Evolutionary conservation across 2,888 invertebrate genomes (phyloP), one percentile per base, ranked within the genome.

Genomic region (Rhyacophila evoluta): DNA sequence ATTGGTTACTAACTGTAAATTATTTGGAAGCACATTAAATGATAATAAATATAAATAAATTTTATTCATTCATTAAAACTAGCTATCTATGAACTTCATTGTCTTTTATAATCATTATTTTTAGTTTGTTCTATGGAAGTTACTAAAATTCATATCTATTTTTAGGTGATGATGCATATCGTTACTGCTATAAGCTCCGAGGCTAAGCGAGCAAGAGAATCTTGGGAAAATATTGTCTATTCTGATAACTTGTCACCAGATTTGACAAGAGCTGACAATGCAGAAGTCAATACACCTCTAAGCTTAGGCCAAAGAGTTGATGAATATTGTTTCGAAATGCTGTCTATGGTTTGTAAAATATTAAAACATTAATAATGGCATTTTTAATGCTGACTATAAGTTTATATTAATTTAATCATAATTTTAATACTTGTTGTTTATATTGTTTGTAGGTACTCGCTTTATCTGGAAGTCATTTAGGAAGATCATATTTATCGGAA

Each of bases 241-340:
- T 89, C 90, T 0, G 87, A 84, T 1, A 81, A 81, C 37, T 25
- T 69, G 6, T 80, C 68, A 19, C 80, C 82, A 74, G 83, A 88
- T 27, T 86, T 87, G 83, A 86, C 86, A 0, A 87, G 87, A 67
- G 84, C 86, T 3, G 83, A 85, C 38, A 84, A 86, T 78, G 81
- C 86, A 82, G 77, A 83, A 84, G 15, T 85, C 84, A 81, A 87
- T 83, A 28, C 84, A 84, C 1, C 83, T 83, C 84, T 0, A 84
- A 84, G 83, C 86, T 82, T 83, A 87, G 72, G 83, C 86, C n/a
- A 86, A 86, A 36, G 87, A 86, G 79, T 89, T 91, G 98, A 98
- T 86, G 97, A 97, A n/a, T 98, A 98, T 86, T 98, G 98, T 88
- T 98, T 98, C 85, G 98, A 98, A 90, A 97, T 98, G 96, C 88